Evolutionary conservation across 2,113 vertebrate genomes (phyloP).

Genomic region (Erythrolamprus reginae): DNA sequence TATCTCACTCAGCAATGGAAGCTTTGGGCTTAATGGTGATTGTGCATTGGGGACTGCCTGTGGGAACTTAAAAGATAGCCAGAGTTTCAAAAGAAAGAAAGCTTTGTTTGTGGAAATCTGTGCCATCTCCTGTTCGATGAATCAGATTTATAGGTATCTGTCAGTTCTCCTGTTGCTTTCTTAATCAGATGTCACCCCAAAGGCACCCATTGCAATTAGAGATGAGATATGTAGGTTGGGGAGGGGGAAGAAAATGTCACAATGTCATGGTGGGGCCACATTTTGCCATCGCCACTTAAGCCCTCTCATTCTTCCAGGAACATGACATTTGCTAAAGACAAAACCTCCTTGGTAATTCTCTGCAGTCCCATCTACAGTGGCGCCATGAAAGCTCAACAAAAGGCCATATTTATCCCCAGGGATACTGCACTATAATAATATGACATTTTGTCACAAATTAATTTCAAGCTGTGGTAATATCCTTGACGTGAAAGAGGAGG

Average conservation of each 20-base stretch:
- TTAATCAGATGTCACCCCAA: slow-evolving; percentile 48
- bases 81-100: neutral
- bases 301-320: slow-evolving; percentile 42
- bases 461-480: slow-evolving; percentile 54
- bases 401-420: slow-evolving; percentile 56
- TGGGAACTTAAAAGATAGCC: too few relatives aligned
- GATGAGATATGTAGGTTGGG: slow-evolving; percentile 60
- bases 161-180: slow-evolving; percentile 32
- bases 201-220: slow-evolving; percentile 51
- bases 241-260: slow-evolving; percentile 49
- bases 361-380: slow-evolving; percentile 47
- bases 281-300: slow-evolving; percentile 33
- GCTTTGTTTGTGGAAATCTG: slow-evolving; percentile 31
- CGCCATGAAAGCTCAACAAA: slow-evolving; percentile 50
- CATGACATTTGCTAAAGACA: slow-evolving; percentile 51
- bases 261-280: slow-evolving; percentile 38
- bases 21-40: too few relatives aligned
- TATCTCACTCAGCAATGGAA: too few relatives aligned
- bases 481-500: slow-evolving; percentile 49
- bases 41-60: too few relatives aligned
- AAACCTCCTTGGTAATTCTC: slow-evolving; percentile 58
- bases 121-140: slow-evolving; percentile 5
- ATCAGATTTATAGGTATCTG: slow-evolving; percentile 37
- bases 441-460: slow-evolving; percentile 62
- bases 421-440: slow-evolving; percentile 62